These are phyloP conservation scores for Cairina moschata DNA, from an alignment of 2,113 vertebrate genomes.

Conservation along the genomic window DNA sequence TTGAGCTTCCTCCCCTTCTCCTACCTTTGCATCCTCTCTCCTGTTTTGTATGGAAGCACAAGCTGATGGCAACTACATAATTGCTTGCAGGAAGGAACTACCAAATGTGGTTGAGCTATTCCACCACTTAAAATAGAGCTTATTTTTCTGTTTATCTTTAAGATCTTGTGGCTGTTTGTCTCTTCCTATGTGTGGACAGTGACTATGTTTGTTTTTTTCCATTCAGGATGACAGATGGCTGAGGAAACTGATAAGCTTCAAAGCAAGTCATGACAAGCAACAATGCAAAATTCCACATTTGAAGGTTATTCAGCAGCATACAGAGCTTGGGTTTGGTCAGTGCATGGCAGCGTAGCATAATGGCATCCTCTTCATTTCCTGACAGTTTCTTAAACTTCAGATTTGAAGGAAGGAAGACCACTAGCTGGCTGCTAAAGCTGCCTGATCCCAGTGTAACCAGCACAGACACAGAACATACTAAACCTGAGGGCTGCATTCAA, in stretches of 20 bases:
- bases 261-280: not conserved
- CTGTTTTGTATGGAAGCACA: not conserved
- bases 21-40: not conserved
- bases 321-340: not conserved
- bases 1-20: not conserved
- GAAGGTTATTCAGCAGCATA: not conserved
- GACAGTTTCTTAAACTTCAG: not conserved
- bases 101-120: not conserved
- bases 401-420: not conserved
- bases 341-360: not conserved
- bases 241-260: not conserved
- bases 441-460: not conserved
- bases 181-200: not conserved
- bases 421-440: not conserved
- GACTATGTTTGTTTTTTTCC: fast-evolving
- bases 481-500: not conserved
- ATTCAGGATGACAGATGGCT: not conserved
- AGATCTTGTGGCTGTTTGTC: not conserved
- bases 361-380: not conserved
- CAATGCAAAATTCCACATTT: not conserved
- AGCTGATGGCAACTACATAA: not conserved
- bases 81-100: not conserved
- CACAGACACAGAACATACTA: not conserved
- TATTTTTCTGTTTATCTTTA: not conserved
- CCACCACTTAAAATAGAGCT: not conserved